Evolutionary conservation across 2,888 invertebrate genomes (phyloP), one percentile per base, ranked within the genome.

Genomic region (Acleris holmiana): DNA sequence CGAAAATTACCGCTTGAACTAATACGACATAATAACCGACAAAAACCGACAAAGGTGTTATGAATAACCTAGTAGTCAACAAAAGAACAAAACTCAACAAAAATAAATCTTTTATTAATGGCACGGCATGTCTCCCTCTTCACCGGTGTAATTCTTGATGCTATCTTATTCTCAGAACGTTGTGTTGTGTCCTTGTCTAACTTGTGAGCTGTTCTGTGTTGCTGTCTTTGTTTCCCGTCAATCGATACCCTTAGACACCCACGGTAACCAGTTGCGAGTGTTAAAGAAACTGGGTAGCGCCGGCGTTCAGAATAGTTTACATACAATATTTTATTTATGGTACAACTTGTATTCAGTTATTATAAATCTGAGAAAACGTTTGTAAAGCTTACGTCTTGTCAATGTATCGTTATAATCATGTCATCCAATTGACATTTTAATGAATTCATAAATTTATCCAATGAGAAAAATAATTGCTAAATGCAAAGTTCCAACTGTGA

Each of bases 161-260:
- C 86, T 89, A 91, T 91, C 91, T 89, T 89, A 77, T 91, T 91
- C 91, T 88, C 74, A 75, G 91, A 91, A 91, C 87, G 85, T 74
- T 71, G 23, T 69, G 2, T 67, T 70, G 49, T 71, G 66, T 85
- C 86, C 70, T 80, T 44, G 46, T 88, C 75, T 57, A 21, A 21
- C 70, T 2, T 49, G 56, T 40, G 51, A 47, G 62, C 6, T 40
- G 54, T 40, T 49, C 48, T 7, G 67, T 81, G 62, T 2, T 41
- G 65, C 61, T 60, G 70, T 88, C 88, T 68, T 75, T 73, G 66
- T 89, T 77, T 70, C 61, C 67, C 84, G 70, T 81, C 85, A 86
- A 90, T 91, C 89, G 86, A 90, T 89, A 85, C 74, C 84, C 75
- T 79, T 79, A 87, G 82, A 86, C 85, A 86, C 82, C 83, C 79